Base-by-base conservation (phyloP, 1,140 invertebrate species). In the Drosophila yakuba region DNA sequence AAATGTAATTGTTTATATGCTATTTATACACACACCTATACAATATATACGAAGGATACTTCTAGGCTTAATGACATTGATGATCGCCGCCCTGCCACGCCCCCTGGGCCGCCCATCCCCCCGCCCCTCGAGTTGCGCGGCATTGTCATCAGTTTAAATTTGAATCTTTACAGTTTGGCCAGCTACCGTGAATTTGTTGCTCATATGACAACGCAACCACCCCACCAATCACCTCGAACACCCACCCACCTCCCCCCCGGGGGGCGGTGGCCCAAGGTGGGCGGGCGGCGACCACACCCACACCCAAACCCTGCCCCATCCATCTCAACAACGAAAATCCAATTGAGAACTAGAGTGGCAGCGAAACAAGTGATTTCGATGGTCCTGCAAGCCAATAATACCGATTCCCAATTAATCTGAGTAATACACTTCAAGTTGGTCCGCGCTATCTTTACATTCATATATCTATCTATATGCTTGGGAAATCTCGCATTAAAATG, bases 91-190 rank as follows among this genome's bases (percentile, higher is more conserved):
- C 45, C 50, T 23, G 28, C 32, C 11, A n/a, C 45, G 32, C 47
- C 17, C 54, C 23, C 39, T 8, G 20, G 48, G 45, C 32, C 52
- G 23, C 73, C 50, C 45, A 36, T 66, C 17, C 68, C 59, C 69
- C 57, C 48, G n/a, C 25, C 7, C n/a, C 28, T 10, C 69, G 39
- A 58, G 72, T 74, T 75, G 61, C 43, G 61, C 54, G 15, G 38
- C 57, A 59, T 82, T 86, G 82, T 86, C 82, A 86, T 86, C 82
- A 71, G 82, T 86, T 86, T 86, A 86, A 86, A 86, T 86, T 86
- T 86, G 79, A 79, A 84, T 79, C 61, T 73, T 67, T 73, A 78
- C 61, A 72, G 35, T 86, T 86, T 86, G 82, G 82, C 83, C 71
- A 88, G 66, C 57, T 50, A 77, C 55, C 52, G 59, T 47, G 51